Percentiles rank a stretch among this genome's conserved stretches.
These are phyloP conservation scores for Drosophila cardini DNA, from an alignment of 1,140 invertebrate species.

Conservation along the genomic window DNA sequence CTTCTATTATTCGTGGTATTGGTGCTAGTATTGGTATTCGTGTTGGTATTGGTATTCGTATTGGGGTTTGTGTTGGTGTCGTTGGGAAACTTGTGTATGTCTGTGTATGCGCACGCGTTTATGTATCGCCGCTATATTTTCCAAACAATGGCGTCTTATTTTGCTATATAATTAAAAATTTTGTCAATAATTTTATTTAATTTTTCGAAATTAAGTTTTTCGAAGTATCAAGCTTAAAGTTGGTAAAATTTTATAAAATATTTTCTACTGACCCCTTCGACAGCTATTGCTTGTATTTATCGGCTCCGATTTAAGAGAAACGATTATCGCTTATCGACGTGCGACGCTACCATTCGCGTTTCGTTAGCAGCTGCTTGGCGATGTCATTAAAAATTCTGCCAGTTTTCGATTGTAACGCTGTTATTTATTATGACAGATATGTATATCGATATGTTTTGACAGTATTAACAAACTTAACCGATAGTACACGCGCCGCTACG, in stretches of 20 bases:
- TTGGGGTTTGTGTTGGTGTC: slow-evolving; percentile 4
- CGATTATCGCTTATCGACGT: slow-evolving; percentile 26
- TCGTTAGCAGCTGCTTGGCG: slow-evolving; percentile 33
- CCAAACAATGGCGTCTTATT: slow-evolving; percentile 36
- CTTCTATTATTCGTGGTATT: slow-evolving; percentile 30
- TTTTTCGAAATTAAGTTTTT: not conserved
- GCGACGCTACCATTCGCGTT: slow-evolving; percentile 30
- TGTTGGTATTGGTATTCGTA: no score
- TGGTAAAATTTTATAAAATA: not conserved
- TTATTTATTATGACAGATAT: no score
- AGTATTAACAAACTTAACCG: not conserved
- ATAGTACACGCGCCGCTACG: slow-evolving; percentile 48
- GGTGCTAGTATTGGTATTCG: slow-evolving; percentile 22
- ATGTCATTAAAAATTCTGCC: slow-evolving; percentile 8
- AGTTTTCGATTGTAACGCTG: slow-evolving; percentile 14
- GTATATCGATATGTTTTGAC: slow-evolving; percentile 19
- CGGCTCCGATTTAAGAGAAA: slow-evolving; percentile 7
- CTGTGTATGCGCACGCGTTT: slow-evolving; percentile 40
- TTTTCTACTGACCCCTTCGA: slow-evolving; percentile 22
- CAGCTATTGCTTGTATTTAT: slow-evolving; percentile 25
- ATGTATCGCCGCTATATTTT: slow-evolving; percentile 26
- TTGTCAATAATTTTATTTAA: slow-evolving; percentile 8
- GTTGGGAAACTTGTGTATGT: slow-evolving; percentile 2
- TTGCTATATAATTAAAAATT: slow-evolving; percentile 2
- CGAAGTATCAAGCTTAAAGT: not conserved